These are phyloP conservation scores for Calliphora vomitoria DNA, from an alignment of 2,888 invertebrate species.

Conservation along the genomic window DNA sequence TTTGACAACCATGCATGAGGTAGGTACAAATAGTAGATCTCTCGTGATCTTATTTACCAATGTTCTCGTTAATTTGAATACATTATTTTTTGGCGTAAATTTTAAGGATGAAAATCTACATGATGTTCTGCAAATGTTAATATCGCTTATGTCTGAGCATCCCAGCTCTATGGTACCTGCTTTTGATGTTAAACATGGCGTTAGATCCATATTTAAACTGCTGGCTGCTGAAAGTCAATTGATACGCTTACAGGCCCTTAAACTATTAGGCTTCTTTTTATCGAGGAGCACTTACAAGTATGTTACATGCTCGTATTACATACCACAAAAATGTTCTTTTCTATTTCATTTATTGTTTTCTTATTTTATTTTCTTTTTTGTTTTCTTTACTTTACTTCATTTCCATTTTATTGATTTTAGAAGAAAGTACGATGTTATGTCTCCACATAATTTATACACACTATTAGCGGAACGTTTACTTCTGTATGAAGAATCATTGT, in stretches of 20 bases:
- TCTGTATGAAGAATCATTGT: conserved; percentile 94
- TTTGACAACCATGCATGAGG: conserved; percentile 98
- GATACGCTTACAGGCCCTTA: conserved; percentile 97
- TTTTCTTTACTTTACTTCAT: conserved; percentile 38
- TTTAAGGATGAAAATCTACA: conserved; percentile 96
- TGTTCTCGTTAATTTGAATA: too few relatives aligned
- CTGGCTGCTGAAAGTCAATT: conserved; percentile 98
- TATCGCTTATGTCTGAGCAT: conserved; percentile 98
- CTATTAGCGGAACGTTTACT: conserved; percentile 96
- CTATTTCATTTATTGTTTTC: conserved; percentile 23
- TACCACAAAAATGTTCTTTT: neutral
- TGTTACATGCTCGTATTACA: conserved; percentile 79
- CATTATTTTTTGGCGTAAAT: neutral
- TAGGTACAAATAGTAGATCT: conserved; percentile 82
- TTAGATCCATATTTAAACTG: conserved; percentile 98
- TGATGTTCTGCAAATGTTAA: conserved; percentile 98
- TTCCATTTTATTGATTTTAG: conserved; percentile 84
- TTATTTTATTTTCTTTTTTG: conserved; percentile 6
- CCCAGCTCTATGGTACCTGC: conserved; percentile 99
- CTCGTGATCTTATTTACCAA: neutral
- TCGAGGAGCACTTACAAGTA: conserved; percentile 99
- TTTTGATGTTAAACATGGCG: conserved; percentile 98
- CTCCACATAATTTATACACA: conserved; percentile 98
- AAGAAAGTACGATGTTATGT: conserved; percentile 99
- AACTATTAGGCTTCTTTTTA: conserved; percentile 98